A percentile compares a stretch with the other conserved stretches of the same genome.
These are phyloP conservation scores for Lithobates sylvaticus DNA, from an alignment of 2,797 vertebrate genomes.

Conservation along the genomic window DNA sequence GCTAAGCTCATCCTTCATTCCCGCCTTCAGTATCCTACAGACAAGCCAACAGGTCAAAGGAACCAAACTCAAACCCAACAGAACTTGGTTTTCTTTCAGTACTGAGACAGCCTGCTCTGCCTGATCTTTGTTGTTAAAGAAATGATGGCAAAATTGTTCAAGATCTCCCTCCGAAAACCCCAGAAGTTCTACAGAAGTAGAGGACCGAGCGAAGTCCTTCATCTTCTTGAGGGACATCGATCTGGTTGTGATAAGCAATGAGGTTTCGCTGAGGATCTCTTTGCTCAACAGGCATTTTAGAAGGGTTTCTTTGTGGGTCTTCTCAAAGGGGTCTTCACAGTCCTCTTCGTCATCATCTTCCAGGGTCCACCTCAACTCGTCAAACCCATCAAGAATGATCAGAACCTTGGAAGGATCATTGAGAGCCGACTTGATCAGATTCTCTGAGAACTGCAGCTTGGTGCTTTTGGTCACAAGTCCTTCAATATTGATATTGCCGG, in stretches of 20 bases:
- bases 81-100: neutral
- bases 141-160: neutral
- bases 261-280: neutral
- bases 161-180: slow-evolving; percentile 58
- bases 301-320: neutral
- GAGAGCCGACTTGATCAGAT: too few species aligned
- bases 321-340: too few species aligned
- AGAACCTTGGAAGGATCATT: too few species aligned
- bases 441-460: too few species aligned
- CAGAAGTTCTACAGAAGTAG: slow-evolving; percentile 10
- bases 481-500: too few species aligned
- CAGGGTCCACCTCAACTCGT: too few species aligned
- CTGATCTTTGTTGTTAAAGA: neutral
- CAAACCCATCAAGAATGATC: too few species aligned
- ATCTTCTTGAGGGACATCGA: slow-evolving; percentile 57
- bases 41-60: slow-evolving; percentile 6
- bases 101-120: neutral
- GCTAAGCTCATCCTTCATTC: neutral
- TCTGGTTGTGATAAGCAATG: slow-evolving; percentile 67
- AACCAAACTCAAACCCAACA: neutral
- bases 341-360: too few species aligned
- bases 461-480: too few species aligned
- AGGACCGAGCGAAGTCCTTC: neutral
- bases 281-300: slow-evolving; percentile 60
- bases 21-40: neutral